Percentiles rank a stretch among this genome's conserved stretches.
Evolutionary conservation across 35 echinoderm and acorn worm genomes (phyloP).

Genomic region (Stichopus chloronotus): DNA sequence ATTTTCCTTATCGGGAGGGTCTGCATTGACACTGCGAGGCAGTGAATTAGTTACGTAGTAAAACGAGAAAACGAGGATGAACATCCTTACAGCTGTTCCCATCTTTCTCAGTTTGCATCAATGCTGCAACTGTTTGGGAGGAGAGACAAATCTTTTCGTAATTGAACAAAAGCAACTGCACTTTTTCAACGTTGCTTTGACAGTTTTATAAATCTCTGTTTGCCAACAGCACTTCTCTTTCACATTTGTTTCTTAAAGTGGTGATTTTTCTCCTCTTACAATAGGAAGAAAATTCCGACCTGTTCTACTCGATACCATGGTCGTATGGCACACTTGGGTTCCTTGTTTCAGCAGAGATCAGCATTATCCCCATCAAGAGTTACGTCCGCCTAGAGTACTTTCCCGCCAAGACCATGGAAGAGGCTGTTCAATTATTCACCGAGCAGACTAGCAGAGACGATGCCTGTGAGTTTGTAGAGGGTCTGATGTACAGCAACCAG

Average conservation of each 20-base stretch:
- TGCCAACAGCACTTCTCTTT: background rate
- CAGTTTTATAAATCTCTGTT: background rate
- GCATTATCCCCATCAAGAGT: constrained; percentile 82
- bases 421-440: constrained; percentile 59
- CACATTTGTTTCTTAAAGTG: background rate
- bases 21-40: too few relatives aligned
- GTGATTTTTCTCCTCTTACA: background rate
- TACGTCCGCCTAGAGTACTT: constrained; percentile 83
- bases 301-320: constrained; percentile 90
- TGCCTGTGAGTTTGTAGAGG: constrained; percentile 87
- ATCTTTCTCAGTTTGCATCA: too few relatives aligned
- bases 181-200: too few relatives aligned
- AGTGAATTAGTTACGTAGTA: too few relatives aligned
- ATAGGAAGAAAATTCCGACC: constrained; percentile 84
- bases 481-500: constrained; percentile 79
- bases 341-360: constrained; percentile 81
- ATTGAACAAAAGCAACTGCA: too few relatives aligned
- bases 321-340: constrained; percentile 90
- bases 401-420: constrained; percentile 69
- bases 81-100: too few relatives aligned
- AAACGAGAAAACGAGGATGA: too few relatives aligned
- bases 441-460: constrained; percentile 24
- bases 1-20: too few relatives aligned
- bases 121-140: too few relatives aligned
- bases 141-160: too few relatives aligned